Base-by-base conservation (phyloP, 2,888 invertebrate genomes). In the Poecilus cupreus region DNA sequence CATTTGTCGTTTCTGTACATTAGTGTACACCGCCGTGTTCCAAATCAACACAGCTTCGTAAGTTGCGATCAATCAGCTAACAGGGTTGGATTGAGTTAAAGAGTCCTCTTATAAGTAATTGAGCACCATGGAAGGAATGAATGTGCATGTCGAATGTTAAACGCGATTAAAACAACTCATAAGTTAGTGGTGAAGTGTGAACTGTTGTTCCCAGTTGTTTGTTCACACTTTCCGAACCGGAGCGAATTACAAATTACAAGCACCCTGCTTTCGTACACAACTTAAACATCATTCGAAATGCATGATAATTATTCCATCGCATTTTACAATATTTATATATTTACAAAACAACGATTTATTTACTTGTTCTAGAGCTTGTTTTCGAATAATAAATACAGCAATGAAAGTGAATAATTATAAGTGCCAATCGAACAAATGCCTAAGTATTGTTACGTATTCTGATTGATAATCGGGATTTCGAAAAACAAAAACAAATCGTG, bases 81-180 rank as follows among this genome's bases (percentile, higher is more conserved):
- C 80, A 80, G 72, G 80, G 80, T 72, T 80, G 72, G 32, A 51
- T 78, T 78, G 78, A 78, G 80, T 81, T 74, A 81, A 64, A 80
- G 81, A 80, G 72, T 80, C 51, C 80, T 81, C 81, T 81, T 81
- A 82, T 83, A 80, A 83, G 85, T 89, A 89, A 90, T 92, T 92
- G 92, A 93, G 92, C 93, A 92, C 92, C 92, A 91, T 92, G 92
- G 92, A 92, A 93, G 92, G 92, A 93, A 92, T 93, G 89, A 89
- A 91, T 91, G 91, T 91, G 81, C 81, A 81, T 74, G 74, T 81
- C 75, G 80, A 80, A 68, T 81, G 81, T 81, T 74, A 72, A n/a
- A 80, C 64, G 78, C 64, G 37, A 70, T 68, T 68, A 60, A 77
- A 77, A 77, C 46, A 75, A 75, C 26, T 75, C 75, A 51, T 68